Base-by-base conservation (phyloP, 92 coral and sea anemone genomes). In the Umimayanthus chanpuru region DNA sequence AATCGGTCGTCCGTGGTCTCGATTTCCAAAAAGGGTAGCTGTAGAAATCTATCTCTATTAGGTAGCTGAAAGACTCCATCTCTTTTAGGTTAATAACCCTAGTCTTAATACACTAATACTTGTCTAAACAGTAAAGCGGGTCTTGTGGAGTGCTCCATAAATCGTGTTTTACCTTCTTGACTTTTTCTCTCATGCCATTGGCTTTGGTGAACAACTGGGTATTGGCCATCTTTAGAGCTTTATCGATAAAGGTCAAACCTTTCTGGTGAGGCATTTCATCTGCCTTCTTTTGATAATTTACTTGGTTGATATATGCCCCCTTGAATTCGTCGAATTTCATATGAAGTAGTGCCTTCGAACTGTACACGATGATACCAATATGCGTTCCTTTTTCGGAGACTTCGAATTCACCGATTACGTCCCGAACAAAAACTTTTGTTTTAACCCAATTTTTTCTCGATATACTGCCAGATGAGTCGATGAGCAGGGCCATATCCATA, bases 381-480 rank as follows among this genome's bases (percentile, higher is more conserved):
- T 95, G 98, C 23, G 96, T 91, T 55, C 95, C 98, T 49, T 90
- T 89, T 23, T 90, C 93, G 43, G 95, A 93, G 26, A 96, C 90
- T 65, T 95, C 98, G 72, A 93, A 96, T 26, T 90, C 79, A 71
- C 82, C 88, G 10, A 93, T 88, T 56, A 95, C 76, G n/a, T 90
- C 82, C 86, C 88, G 92, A 18, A 94, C 92, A 74, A 96, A 96
- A 10, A 47, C 61, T 73, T 92, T 92, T 71, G 94, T 92, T 39
- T 88, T 88, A 30, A 86, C 85, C 94, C 98, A 96, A 83, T 96
- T 96, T 55, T 38, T 88, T 67, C 91, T 81, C 14, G 98, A 90
- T 49, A 95, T 95, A 84, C 95, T 90, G 18, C 96, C 93, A 12
- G 98, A 95, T 38, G 98, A 94, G 79, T 96, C 98, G 73, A 96